These are phyloP conservation scores for Arctia plantaginis DNA, from an alignment of 2,888 invertebrate species.

Conservation along the genomic window DNA sequence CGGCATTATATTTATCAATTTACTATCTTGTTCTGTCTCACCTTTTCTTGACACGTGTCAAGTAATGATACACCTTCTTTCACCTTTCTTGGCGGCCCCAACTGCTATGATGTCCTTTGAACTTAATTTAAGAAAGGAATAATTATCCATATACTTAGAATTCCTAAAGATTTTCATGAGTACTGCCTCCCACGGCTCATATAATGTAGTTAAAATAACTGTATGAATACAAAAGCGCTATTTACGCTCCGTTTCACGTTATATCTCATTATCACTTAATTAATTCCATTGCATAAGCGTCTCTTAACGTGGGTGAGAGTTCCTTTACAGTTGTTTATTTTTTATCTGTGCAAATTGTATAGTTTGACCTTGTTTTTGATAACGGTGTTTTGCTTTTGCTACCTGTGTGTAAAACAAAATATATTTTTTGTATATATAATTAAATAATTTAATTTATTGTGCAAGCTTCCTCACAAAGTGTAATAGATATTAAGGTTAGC, in stretches of 20 bases:
- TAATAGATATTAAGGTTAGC: background rate
- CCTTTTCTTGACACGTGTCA: background rate
- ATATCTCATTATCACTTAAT: constrained; percentile 2
- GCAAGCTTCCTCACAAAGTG: background rate
- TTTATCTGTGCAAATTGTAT: constrained; percentile 10
- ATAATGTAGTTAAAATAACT: constrained; percentile 2
- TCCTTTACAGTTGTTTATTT: constrained; percentile 10
- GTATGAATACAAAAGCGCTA: background rate
- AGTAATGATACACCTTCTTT: no score
- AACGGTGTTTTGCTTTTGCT: background rate
- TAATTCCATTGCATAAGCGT: constrained; percentile 7
- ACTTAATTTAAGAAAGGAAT: background rate
- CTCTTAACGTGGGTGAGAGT: constrained; percentile 1
- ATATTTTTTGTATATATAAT: background rate
- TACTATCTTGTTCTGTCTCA: background rate
- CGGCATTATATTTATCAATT: background rate
- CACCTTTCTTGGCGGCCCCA: background rate
- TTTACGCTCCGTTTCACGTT: constrained; percentile 5
- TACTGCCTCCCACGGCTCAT: background rate
- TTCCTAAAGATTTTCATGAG: background rate
- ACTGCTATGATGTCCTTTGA: background rate
- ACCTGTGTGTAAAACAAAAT: background rate
- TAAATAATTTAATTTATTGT: background rate
- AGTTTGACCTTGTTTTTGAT: constrained; percentile 3
- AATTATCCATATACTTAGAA: background rate